Evolutionary conservation across 2,888 invertebrate genomes (phyloP).

Genomic region (Augochlorella aurata): DNA sequence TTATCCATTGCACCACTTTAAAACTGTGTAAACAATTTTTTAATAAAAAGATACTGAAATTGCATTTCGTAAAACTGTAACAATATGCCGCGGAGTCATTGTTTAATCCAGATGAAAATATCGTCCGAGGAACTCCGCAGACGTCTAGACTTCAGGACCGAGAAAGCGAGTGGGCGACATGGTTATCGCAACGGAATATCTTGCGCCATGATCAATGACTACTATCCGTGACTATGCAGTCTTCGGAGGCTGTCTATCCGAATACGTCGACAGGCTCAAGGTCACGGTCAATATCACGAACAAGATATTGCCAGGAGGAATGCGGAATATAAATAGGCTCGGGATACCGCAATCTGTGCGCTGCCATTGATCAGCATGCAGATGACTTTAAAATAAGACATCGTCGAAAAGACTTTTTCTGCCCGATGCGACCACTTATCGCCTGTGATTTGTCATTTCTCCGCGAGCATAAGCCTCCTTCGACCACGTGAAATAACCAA

Average conservation of each 20-base stretch:
- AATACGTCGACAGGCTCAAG: constrained; percentile 51
- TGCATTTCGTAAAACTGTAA: neutral
- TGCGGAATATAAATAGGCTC: constrained; percentile 54
- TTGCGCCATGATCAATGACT: constrained; percentile 53
- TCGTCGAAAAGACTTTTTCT: neutral
- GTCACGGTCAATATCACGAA: constrained; percentile 56
- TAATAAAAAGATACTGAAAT: neutral
- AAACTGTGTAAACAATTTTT: neutral
- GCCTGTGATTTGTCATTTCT: neutral
- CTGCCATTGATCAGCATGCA: constrained; percentile 20
- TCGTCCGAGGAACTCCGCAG: neutral
- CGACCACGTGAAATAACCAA: neutral
- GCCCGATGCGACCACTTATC: neutral
- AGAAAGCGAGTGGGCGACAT: neutral
- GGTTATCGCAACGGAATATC: constrained; percentile 48
- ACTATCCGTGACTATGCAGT: constrained; percentile 56
- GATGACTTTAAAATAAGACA: constrained; percentile 23
- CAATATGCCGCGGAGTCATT: neutral
- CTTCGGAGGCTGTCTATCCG: constrained; percentile 47
- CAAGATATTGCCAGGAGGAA: constrained; percentile 38
- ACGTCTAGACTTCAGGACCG: neutral
- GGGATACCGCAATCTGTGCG: constrained; percentile 30
- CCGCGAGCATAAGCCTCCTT: neutral
- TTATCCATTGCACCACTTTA: neutral
- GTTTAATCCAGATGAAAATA: neutral